Percentiles rank a stretch among this genome's conserved stretches.
These are phyloP conservation scores for Petroica traversi DNA, from an alignment of 2,113 vertebrate genomes.

Conservation along the genomic window DNA sequence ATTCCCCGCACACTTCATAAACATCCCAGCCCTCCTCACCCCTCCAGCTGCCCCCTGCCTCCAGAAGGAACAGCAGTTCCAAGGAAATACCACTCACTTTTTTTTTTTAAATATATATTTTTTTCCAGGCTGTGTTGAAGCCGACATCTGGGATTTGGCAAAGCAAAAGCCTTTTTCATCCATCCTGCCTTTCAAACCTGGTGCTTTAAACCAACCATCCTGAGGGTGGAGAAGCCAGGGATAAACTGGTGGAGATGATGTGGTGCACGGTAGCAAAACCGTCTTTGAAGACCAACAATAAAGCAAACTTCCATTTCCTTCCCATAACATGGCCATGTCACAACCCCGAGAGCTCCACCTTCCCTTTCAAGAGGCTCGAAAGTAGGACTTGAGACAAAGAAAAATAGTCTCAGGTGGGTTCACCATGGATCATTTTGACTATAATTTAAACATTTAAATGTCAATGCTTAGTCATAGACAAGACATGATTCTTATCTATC, in stretches of 20 bases:
- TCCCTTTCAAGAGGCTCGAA: conserved; percentile 53
- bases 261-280: neutral
- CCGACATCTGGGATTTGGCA: neutral
- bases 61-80: neutral
- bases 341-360: conserved; percentile 47
- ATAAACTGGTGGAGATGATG: neutral
- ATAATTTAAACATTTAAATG: conserved; percentile 74
- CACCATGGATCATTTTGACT: conserved; percentile 72
- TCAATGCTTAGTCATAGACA: conserved; percentile 69
- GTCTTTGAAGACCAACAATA: conserved; percentile 37
- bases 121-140: neutral
- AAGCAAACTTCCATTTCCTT: conserved; percentile 65
- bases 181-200: neutral
- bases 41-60: conserved; percentile 54
- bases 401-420: conserved; percentile 71
- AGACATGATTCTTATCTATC: conserved; percentile 75
- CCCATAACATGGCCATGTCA: conserved; percentile 41
- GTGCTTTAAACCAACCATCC: neutral
- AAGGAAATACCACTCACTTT: conserved; percentile 49
- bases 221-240: neutral
- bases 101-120: neutral
- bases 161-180: neutral
- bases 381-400: conserved; percentile 43
- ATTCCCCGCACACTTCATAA: conserved; percentile 54
- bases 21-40: conserved; percentile 49